These are phyloP conservation scores for Magallana angulata DNA, from an alignment of 1,140 invertebrate genomes.

Conservation along the genomic window DNA sequence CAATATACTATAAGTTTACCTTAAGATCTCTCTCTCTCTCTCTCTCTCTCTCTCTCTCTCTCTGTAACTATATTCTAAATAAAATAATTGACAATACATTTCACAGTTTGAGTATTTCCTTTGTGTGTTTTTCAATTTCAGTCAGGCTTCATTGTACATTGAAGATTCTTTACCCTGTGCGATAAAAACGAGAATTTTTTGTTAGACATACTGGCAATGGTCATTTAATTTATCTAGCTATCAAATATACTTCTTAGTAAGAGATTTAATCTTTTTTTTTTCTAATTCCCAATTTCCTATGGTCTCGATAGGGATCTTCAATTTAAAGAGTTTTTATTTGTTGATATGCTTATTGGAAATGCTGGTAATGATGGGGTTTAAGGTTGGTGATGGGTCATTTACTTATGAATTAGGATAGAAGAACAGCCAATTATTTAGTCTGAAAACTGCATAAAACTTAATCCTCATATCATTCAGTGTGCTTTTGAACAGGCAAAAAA, in stretches of 20 bases:
- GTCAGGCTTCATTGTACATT: background rate
- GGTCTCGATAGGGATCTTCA: slow-evolving; percentile 23
- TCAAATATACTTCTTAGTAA: background rate
- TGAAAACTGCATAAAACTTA: slow-evolving; percentile 36
- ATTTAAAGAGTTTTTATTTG: slow-evolving; percentile 34
- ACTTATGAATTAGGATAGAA: slow-evolving; percentile 31
- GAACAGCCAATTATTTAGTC: slow-evolving; percentile 36
- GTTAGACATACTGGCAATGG: background rate
- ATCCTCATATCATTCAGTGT: slow-evolving; percentile 14
- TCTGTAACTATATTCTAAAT: background rate
- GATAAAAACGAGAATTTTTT: background rate
- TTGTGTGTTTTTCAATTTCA: background rate
- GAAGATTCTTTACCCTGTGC: background rate
- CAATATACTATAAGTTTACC: too few relatives aligned
- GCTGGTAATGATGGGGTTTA: slow-evolving; percentile 30
- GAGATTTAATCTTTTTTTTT: slow-evolving; percentile 30
- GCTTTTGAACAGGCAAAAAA: slow-evolving; percentile 31
- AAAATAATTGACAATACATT: background rate
- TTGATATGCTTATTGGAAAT: slow-evolving; percentile 38
- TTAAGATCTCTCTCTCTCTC: background rate
- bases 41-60: background rate
- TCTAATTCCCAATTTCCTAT: slow-evolving; percentile 38
- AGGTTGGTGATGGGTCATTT: slow-evolving; percentile 32
- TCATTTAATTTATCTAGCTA: background rate
- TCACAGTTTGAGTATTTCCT: background rate